Base-by-base conservation (phyloP, 2,113 vertebrate genomes). In the Puntigrus tetrazona region DNA sequence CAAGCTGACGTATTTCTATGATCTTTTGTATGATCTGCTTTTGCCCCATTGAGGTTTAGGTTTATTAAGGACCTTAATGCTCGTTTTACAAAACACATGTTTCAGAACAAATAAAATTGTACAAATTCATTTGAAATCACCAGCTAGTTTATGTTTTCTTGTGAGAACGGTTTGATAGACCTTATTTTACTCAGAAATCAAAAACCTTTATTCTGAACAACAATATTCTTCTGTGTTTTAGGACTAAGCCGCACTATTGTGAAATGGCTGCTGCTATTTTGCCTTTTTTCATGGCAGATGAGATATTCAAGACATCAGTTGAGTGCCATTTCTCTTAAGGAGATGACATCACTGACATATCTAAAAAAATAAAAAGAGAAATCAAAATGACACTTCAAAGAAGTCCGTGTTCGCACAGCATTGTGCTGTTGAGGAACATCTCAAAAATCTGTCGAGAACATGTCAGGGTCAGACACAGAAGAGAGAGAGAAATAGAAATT, bases 291-390 rank as follows among this genome's bases (percentile, higher is more conserved):
- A 55, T 3, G 9, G 18, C 8, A 22, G 45, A 8, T n/a, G 27
- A 69, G 65, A 69, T 69, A 69, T 36, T 57, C 75, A 77, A 29
- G 27, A 34, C 20, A 31, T 34, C 45, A 52, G 29, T 22, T 27
- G 11, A 36, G 29, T 55, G 31, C 20, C 50, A 38, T 52, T 27
- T 55, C 43, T 75, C 25, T 50, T 45, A 75, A 78, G 22, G n/a
- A 70, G 67, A 59, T 78, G 34, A 41, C 50, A 78, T 38, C 75
- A 78, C 52, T 38, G 34, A 59, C 75, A 78, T 34, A 10, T 31
- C 31, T 5, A 34, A 55, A 77, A 47, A 77, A 13, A 20, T 5
- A 77, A 77, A 55, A 77, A 57, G 57, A n/a, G 20, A 77, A 11
- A 76, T 2, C 18, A 52, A 31, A 76, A 52, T 31, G 8, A 76